These are phyloP conservation scores for Phenganax subtilis DNA, from an alignment of 92 coral and sea anemone species.

Conservation along the genomic window DNA sequence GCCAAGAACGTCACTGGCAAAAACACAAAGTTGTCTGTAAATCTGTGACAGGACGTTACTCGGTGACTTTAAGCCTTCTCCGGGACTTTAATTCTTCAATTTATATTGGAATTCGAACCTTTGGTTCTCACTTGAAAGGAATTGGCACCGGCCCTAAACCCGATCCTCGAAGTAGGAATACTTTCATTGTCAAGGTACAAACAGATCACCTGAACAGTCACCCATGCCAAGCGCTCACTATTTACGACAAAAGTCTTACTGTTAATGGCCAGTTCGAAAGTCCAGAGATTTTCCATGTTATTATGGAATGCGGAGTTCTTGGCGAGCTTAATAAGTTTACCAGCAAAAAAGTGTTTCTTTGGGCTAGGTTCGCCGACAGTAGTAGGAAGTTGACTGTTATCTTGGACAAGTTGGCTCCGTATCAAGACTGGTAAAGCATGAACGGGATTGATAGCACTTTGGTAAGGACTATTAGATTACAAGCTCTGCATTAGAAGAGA, in stretches of 20 bases:
- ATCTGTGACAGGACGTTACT: too few relatives aligned
- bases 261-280: constrained; percentile 51
- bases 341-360: constrained; percentile 62
- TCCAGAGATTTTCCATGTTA: constrained; percentile 55
- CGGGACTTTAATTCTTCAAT: too few relatives aligned
- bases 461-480: too few relatives aligned
- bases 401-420: constrained; percentile 63
- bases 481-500: too few relatives aligned
- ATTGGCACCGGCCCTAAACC: too few relatives aligned
- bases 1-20: too few relatives aligned
- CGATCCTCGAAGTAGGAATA: too few relatives aligned
- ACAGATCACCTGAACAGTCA: constrained; percentile 49
- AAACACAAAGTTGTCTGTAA: too few relatives aligned
- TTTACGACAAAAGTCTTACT: constrained; percentile 46
- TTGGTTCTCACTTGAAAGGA: too few relatives aligned
- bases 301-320: constrained; percentile 78
- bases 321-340: constrained; percentile 44
- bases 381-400: constrained; percentile 47
- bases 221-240: constrained; percentile 48
- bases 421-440: constrained; percentile 57
- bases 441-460: too few relatives aligned
- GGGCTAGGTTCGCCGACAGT: constrained; percentile 47
- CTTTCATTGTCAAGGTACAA: constrained; percentile 21
- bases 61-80: too few relatives aligned
- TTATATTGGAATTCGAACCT: too few relatives aligned